Evolutionary conservation across 1,140 invertebrate species (phyloP).

Genomic region (Polypedilum vanderplanki): DNA sequence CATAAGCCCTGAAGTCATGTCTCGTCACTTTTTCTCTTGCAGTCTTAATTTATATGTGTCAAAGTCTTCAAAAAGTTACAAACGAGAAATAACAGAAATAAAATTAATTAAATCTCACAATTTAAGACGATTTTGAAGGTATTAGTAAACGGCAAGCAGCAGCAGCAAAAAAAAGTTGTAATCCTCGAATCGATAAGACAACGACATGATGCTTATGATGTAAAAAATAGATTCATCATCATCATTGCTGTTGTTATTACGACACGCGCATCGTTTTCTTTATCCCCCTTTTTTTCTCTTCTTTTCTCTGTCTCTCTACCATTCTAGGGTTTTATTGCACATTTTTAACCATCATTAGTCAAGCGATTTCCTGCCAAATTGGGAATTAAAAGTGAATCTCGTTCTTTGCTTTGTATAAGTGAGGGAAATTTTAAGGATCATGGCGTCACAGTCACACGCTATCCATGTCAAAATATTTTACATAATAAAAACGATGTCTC

Average conservation of each 20-base stretch:
- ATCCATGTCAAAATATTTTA: slow-evolving; percentile 28
- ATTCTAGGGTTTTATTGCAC: not conserved
- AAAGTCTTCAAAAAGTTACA: not conserved
- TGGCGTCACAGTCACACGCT: not conserved
- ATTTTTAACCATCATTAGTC: slow-evolving; percentile 23
- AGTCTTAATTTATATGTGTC: not conserved
- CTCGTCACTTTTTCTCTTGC: not conserved
- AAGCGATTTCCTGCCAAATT: slow-evolving; percentile 26
- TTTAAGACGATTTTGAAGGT: too few species aligned
- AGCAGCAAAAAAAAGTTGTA: not conserved
- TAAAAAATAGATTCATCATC: slow-evolving; percentile 1
- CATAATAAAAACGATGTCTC: slow-evolving; percentile 22
- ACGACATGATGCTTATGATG: slow-evolving; percentile 11
- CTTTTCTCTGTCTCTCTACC: too few species aligned
- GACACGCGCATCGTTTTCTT: slow-evolving; percentile 22
- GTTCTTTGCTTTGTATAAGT: not conserved
- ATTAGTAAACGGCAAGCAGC: not conserved
- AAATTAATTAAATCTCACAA: too few species aligned
- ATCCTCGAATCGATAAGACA: slow-evolving; percentile 1
- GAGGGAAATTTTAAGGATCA: not conserved
- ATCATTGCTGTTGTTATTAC: not conserved
- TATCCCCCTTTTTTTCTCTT: not conserved
- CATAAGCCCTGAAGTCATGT: too few species aligned
- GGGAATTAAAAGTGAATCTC: slow-evolving; percentile 5
- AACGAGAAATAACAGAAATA: not conserved